These are phyloP conservation scores for Bergia puertoricense DNA, from an alignment of 92 coral and sea anemone genomes.

Conservation along the genomic window DNA sequence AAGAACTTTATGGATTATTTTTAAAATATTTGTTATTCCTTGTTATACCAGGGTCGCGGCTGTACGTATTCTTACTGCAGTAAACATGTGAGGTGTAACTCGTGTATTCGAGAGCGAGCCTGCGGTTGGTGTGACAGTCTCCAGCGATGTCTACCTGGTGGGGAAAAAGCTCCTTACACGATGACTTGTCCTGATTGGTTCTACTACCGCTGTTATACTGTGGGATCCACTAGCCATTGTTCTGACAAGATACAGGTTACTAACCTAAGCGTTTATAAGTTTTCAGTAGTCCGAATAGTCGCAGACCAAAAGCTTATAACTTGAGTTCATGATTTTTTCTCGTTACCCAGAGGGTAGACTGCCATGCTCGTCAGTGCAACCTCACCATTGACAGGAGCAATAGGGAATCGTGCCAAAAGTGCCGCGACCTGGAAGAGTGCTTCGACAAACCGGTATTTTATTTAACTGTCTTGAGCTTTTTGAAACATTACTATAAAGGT, in stretches of 20 bases:
- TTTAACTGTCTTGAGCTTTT: too few relatives aligned
- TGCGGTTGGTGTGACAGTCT: constrained; percentile 79
- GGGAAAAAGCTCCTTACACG: constrained; percentile 42
- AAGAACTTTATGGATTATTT: too few relatives aligned
- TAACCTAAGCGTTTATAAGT: background rate
- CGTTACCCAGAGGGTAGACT: constrained; percentile 53
- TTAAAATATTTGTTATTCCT: too few relatives aligned
- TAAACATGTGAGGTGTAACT: constrained; percentile 55
- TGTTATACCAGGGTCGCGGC: constrained; percentile 61
- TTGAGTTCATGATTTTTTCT: too few relatives aligned
- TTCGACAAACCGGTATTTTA: constrained; percentile 51
- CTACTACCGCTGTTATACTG: constrained; percentile 68
- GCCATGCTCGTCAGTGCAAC: constrained; percentile 59
- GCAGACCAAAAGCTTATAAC: too few relatives aligned
- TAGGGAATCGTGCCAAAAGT: constrained; percentile 59
- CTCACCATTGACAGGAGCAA: constrained; percentile 29
- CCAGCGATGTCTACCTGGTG: constrained; percentile 65
- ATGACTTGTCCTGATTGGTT: constrained; percentile 71
- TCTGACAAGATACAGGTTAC: constrained; percentile 65
- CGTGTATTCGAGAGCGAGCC: constrained; percentile 52
- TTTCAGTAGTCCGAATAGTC: too few relatives aligned
- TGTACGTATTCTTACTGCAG: constrained; percentile 69
- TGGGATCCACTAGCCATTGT: constrained; percentile 59
- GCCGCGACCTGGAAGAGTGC: constrained; percentile 14
- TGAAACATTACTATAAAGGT: too few relatives aligned